Percentiles rank a stretch among this genome's conserved stretches.
Conservation (phyloP, 2,113 vertebrate genomes). For the Orycteropus afer region DNA sequence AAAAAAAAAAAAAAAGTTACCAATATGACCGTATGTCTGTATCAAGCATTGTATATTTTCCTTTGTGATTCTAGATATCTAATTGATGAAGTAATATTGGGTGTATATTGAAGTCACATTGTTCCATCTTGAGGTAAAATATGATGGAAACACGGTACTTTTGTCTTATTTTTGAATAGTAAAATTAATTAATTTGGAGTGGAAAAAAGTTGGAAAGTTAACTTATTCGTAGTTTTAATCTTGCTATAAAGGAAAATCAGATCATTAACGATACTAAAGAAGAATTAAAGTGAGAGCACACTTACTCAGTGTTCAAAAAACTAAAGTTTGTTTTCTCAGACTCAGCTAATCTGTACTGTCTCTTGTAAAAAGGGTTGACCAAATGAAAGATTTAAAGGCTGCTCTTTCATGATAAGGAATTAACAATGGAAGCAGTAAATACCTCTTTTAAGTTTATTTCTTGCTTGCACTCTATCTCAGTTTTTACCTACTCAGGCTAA, state of each 20-base stretch:
- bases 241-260: conserved; percentile 31
- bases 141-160: conserved; percentile 9
- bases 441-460: conserved; percentile 47
- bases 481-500: conserved; percentile 73
- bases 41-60: background rate
- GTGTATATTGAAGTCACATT: conserved; percentile 3
- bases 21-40: background rate
- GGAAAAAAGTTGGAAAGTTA: background rate
- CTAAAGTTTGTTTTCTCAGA: conserved; percentile 32
- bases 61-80: background rate
- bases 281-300: conserved; percentile 41
- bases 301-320: background rate
- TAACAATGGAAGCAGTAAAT: conserved; percentile 31
- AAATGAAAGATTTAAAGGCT: conserved; percentile 12
- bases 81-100: conserved; percentile 8
- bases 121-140: conserved; percentile 49
- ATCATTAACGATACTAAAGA: conserved; percentile 24
- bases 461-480: conserved; percentile 36
- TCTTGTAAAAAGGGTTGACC: conserved; percentile 29
- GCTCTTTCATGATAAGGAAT: conserved; percentile 1
- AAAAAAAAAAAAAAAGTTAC: background rate
- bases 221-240: conserved; percentile 21
- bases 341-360: conserved; percentile 1
- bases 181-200: conserved; percentile 55
- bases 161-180: conserved; percentile 17